These are phyloP conservation scores for Lanius collurio DNA, from an alignment of 2,113 vertebrate genomes.

Conservation along the genomic window DNA sequence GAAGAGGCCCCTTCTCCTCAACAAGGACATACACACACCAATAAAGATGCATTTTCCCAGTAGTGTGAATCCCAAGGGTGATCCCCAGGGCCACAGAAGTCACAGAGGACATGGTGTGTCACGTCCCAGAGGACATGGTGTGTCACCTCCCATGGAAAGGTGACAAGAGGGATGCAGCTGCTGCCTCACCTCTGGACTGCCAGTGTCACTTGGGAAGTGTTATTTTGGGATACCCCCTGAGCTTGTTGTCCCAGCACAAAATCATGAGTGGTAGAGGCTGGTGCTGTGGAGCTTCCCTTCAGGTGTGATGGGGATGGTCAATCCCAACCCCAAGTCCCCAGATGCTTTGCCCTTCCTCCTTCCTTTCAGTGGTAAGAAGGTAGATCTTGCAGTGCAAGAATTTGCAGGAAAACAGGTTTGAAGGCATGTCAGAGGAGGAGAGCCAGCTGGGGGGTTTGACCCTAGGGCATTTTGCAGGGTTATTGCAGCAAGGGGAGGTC, in stretches of 20 bases:
- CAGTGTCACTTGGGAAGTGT: background rate
- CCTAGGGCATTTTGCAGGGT: fast-evolving
- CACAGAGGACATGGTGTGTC: background rate
- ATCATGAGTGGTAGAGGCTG: background rate
- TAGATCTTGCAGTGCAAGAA: background rate
- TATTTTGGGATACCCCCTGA: background rate
- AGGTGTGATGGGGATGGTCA: background rate
- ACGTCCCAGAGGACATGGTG: fast-evolving
- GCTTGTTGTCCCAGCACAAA: background rate
- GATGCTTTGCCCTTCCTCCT: background rate
- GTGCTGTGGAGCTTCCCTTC: background rate
- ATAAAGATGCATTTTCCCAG: background rate
- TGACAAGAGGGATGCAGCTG: background rate
- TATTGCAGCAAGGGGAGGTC: background rate
- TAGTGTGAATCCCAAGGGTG: fast-evolving
- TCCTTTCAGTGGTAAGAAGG: background rate
- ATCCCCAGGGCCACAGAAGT: background rate
- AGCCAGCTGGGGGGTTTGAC: background rate
- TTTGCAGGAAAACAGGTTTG: background rate
- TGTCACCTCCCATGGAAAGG: background rate
- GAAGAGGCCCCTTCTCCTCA: background rate
- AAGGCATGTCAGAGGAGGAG: background rate
- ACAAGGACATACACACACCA: fast-evolving
- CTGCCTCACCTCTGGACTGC: background rate
- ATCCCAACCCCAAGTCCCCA: background rate